Evolutionary conservation across 1,140 invertebrate genomes (phyloP), one percentile per base, ranked within the genome.

Genomic region (Neodiprion pinetum): DNA sequence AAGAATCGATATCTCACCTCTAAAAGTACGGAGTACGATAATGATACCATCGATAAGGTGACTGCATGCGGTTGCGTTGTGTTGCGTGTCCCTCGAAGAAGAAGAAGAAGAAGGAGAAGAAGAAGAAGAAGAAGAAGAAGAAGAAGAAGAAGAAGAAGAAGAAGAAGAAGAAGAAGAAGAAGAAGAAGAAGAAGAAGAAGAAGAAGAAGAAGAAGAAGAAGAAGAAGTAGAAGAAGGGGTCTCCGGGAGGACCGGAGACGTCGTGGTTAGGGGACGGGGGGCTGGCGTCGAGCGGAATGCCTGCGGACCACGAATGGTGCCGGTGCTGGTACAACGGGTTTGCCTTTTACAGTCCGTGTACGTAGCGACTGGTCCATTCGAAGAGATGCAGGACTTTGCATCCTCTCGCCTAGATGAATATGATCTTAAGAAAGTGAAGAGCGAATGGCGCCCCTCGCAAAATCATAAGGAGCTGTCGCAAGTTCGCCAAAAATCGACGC

Each of bases 241-340:
- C 17, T 61, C 11, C 53, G 53, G 53, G 53, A 61, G 11, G 53
- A 5, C 28, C 28, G 28, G 28, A 4, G 28, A 40, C 28, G 28
- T 17, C 53, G n/a, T 4, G 53, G 53, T 61, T 17, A 17, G 4
- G 11, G 53, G 53, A 40, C 53, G 53, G 53, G 76, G 85, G 79
- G 84, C 85, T 86, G 83, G 84, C 84, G 83, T 85, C 82, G 82
- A 79, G 80, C 84, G 84, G 84, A 85, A 86, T 86, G 83, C 80
- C 81, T 82, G 82, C 81, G 79, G 80, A 85, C 82, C 82, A 85
- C 82, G 81, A 84, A 84, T 80, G 80, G 80, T 84, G 82, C 83
- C 79, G 80, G 80, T 84, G 82, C 83, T 79, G 80, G 84, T 84
- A 84, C 82, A 80, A 84, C 82, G 82, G 80, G 83, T 84, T 86